Conservation (phyloP, 2,888 invertebrate species). For the Cheilosia vernalis region DNA sequence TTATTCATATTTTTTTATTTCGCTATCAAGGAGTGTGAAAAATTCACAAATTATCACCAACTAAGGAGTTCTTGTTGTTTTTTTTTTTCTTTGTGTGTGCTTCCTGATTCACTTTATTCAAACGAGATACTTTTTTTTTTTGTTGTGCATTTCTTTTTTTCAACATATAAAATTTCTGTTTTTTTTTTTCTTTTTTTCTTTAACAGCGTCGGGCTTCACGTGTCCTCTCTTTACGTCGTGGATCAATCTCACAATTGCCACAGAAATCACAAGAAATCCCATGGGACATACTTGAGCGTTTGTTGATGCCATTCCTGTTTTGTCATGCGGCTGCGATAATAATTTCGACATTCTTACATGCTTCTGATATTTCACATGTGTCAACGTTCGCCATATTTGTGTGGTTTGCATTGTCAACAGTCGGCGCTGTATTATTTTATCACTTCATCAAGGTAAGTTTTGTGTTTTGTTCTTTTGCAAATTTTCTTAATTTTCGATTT, state of each 20-base stretch:
- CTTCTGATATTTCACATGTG: slow-evolving; percentile 89
- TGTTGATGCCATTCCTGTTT: slow-evolving; percentile 90
- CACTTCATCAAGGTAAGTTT: slow-evolving; percentile 91
- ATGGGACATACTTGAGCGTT: slow-evolving; percentile 88
- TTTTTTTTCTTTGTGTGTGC: not conserved
- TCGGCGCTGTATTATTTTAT: slow-evolving; percentile 91
- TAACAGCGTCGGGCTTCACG: slow-evolving; percentile 83
- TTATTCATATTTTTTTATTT: not conserved
- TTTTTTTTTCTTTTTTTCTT: slow-evolving; percentile 39
- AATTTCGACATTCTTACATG: slow-evolving; percentile 88
- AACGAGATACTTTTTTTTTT: slow-evolving; percentile 7
- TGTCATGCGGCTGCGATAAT: slow-evolving; percentile 92
- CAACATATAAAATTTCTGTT: slow-evolving; percentile 17
- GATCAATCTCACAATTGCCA: slow-evolving; percentile 85
- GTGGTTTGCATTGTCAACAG: slow-evolving; percentile 89
- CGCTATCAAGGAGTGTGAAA: slow-evolving; percentile 2
- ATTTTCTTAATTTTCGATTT: not conserved
- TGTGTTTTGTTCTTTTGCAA: not conserved
- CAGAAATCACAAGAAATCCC: slow-evolving; percentile 87
- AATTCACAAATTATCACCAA: slow-evolving; percentile 45
- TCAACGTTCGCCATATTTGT: slow-evolving; percentile 91
- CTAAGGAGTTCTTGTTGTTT: not conserved
- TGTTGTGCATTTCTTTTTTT: slow-evolving; percentile 38
- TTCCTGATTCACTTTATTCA: not conserved
- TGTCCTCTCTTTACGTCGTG: slow-evolving; percentile 86